Conservation (phyloP, 1,140 invertebrate genomes). For the Drosophila guanche region DNA sequence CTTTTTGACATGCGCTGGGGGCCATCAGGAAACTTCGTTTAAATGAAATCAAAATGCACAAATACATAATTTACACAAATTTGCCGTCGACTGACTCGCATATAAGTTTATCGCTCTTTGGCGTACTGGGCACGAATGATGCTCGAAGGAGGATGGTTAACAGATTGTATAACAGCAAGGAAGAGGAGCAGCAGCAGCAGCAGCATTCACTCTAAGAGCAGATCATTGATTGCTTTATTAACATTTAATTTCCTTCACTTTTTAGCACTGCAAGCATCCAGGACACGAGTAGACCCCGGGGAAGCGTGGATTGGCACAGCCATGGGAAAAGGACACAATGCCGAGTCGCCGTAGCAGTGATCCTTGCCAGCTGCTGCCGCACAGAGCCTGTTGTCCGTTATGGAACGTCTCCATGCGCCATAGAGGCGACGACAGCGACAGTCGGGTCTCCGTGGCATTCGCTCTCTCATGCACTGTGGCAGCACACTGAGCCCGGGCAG, state of each 20-base stretch:
- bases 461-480: slow-evolving; percentile 10
- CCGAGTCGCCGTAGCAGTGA: slow-evolving; percentile 84
- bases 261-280: slow-evolving; percentile 39
- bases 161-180: slow-evolving; percentile 43
- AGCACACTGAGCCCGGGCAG: slow-evolving; percentile 16
- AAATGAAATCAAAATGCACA: slow-evolving; percentile 82
- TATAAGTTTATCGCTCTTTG: slow-evolving; percentile 46
- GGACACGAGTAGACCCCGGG: slow-evolving; percentile 85
- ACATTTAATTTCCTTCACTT: background rate
- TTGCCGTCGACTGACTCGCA: slow-evolving; percentile 45
- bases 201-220: no score
- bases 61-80: slow-evolving; percentile 82
- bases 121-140: slow-evolving; percentile 22
- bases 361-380: slow-evolving; percentile 80
- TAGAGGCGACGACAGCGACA: slow-evolving; percentile 33
- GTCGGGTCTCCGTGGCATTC: background rate
- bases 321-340: slow-evolving; percentile 86
- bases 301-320: slow-evolving; percentile 84
- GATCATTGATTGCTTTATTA: background rate
- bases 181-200: no score
- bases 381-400: slow-evolving; percentile 85
- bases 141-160: slow-evolving; percentile 37
- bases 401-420: slow-evolving; percentile 12
- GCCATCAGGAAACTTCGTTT: slow-evolving; percentile 82
- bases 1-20: slow-evolving; percentile 77